These are phyloP conservation scores for Burhinus oedicnemus DNA, from an alignment of 2,113 vertebrate genomes.

Conservation along the genomic window DNA sequence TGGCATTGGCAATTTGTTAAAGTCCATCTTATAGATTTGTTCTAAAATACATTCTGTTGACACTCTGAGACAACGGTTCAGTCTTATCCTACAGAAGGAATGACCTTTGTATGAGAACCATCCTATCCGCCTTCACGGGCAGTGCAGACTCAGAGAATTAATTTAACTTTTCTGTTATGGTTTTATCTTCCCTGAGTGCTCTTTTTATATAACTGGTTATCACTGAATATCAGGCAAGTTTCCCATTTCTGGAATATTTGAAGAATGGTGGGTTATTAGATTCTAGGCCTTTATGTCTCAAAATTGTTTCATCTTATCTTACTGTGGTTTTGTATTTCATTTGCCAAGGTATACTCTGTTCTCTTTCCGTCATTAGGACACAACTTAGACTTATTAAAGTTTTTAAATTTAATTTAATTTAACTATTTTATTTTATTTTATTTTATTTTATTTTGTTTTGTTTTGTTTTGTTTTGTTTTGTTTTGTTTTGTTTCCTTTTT, in stretches of 20 bases:
- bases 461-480: neutral
- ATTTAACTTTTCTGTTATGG: neutral
- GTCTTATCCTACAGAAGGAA: neutral
- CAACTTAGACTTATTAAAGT: neutral
- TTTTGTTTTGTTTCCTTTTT: neutral
- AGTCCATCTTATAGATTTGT: neutral
- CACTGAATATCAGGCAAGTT: constrained; percentile 14
- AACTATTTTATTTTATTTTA: neutral
- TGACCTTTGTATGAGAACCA: neutral
- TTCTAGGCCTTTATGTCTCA: constrained; percentile 9
- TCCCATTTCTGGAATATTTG: constrained; percentile 41
- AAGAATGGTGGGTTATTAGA: neutral
- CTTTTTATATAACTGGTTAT: constrained; percentile 1
- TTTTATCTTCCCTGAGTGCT: constrained; percentile 35
- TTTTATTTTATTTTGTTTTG: neutral
- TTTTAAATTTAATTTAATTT: neutral
- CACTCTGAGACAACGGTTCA: neutral
- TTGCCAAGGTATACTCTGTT: neutral
- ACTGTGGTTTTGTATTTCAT: constrained; percentile 1
- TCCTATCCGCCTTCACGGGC: neutral
- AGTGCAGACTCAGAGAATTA: neutral
- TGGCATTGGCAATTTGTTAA: neutral
- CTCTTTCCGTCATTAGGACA: neutral
- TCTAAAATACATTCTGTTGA: neutral
- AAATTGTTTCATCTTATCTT: neutral